A percentile compares a stretch with the other conserved stretches of the same genome.
Evolutionary conservation across 1,140 invertebrate species (phyloP).

Genomic region (Vanessa tameamea): DNA sequence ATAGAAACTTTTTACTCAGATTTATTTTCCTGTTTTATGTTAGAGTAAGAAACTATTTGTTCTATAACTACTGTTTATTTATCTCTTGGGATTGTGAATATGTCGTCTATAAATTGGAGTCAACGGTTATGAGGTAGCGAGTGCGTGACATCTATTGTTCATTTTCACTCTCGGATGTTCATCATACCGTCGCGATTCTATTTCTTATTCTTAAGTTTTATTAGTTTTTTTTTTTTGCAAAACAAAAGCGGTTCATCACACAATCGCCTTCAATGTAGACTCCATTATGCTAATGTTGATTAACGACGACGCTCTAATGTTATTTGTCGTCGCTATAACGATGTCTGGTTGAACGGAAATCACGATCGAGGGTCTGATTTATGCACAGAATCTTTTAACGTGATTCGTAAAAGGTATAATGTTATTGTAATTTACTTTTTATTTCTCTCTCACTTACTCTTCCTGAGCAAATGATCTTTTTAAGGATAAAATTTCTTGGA

Average conservation of each 20-base stretch:
- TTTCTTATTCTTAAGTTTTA: slow-evolving; percentile 36
- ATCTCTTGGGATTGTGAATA: slow-evolving; percentile 47
- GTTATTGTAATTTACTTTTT: slow-evolving; percentile 3
- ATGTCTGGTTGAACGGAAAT: slow-evolving; percentile 21
- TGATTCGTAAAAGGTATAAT: slow-evolving; percentile 8
- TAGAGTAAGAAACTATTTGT: slow-evolving; percentile 1
- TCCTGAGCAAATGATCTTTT: neutral
- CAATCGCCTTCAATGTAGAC: slow-evolving; percentile 7
- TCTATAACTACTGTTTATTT: slow-evolving; percentile 29
- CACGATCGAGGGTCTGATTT: slow-evolving; percentile 18
- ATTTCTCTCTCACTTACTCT: neutral
- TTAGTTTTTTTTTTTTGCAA: slow-evolving; percentile 38
- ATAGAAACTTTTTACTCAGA: slow-evolving; percentile 5
- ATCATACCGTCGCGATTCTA: slow-evolving; percentile 53
- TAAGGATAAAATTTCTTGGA: neutral
- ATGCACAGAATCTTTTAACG: slow-evolving; percentile 14
- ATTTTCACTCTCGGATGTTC: slow-evolving; percentile 38
- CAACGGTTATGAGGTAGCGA: slow-evolving; percentile 65
- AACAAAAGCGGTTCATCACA: slow-evolving; percentile 32
- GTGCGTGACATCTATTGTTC: slow-evolving; percentile 62
- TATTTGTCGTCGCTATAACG: slow-evolving; percentile 25
- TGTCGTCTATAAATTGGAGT: slow-evolving; percentile 60
- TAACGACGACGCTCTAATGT: slow-evolving; percentile 23
- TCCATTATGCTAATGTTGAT: slow-evolving; percentile 35
- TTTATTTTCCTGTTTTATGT: neutral